Evolutionary conservation across 2,888 invertebrate species (phyloP).

Genomic region (Elgonia sp.): DNA sequence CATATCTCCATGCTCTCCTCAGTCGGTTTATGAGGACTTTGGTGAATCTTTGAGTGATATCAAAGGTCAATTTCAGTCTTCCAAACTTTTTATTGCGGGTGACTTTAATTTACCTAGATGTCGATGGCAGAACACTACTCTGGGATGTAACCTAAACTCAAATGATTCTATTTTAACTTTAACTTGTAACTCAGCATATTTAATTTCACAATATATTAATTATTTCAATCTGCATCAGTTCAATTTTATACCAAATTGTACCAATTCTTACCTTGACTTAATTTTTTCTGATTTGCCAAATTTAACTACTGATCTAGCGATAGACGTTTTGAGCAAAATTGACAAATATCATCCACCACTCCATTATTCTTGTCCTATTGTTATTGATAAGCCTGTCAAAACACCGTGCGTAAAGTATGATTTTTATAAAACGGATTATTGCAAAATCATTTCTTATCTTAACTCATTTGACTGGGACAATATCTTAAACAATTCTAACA

Average conservation of each 20-base stretch:
- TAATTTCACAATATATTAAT: background rate
- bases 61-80: background rate
- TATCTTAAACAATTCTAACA: too few relatives aligned
- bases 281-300: slow-evolving; percentile 10
- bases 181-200: background rate
- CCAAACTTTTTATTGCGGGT: background rate
- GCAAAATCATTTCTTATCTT: background rate
- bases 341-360: slow-evolving; percentile 18
- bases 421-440: background rate
- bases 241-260: slow-evolving; percentile 6
- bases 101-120: background rate
- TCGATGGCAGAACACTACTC: background rate
- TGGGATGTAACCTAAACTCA: background rate
- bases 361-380: background rate
- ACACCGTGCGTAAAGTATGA: background rate
- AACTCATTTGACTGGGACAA: too few relatives aligned
- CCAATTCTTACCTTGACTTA: slow-evolving; percentile 12
- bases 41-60: background rate
- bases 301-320: background rate
- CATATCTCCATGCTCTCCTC: background rate
- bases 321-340: background rate
- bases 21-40: background rate
- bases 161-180: background rate
- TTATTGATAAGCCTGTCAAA: background rate
- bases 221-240: slow-evolving; percentile 29